Conservation (phyloP, 2,888 invertebrate species). For the Agrypnus murinus region DNA sequence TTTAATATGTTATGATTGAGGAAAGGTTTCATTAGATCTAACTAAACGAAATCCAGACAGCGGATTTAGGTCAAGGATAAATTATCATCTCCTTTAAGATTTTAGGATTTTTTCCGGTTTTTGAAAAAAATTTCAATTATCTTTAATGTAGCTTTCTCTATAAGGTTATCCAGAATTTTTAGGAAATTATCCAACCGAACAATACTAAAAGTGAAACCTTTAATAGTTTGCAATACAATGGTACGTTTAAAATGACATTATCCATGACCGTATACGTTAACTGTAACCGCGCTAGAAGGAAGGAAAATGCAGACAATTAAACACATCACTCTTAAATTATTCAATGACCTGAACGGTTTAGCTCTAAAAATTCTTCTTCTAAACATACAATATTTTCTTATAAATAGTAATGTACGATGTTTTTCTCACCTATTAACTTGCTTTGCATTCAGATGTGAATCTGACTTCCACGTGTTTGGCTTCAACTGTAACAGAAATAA, state of each 20-base stretch:
- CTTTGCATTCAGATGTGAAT: conserved; percentile 67
- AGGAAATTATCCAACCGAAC: too few species aligned
- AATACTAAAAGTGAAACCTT: conserved; percentile 34
- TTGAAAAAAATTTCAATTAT: too few species aligned
- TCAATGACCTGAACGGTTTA: conserved; percentile 28
- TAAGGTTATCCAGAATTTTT: too few species aligned
- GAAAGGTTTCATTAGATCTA: too few species aligned
- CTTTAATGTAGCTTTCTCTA: too few species aligned
- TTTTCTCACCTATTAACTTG: conserved; percentile 65
- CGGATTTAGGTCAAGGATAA: too few species aligned
- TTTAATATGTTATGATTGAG: too few species aligned
- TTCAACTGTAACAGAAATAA: conserved; percentile 69
- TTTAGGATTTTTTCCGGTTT: too few species aligned
- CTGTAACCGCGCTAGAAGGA: conserved; percentile 17
- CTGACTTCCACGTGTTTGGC: conserved; percentile 69
- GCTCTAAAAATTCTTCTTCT: conserved; percentile 31
- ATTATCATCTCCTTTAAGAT: too few species aligned
- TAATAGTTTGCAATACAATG: conserved; percentile 1
- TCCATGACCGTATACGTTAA: conserved; percentile 22
- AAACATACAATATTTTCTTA: neutral
- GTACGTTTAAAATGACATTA: conserved; percentile 15
- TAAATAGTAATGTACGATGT: too few species aligned
- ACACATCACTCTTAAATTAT: conserved; percentile 19
- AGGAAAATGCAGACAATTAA: conserved; percentile 28
- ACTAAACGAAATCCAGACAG: too few species aligned